Percentiles rank a stretch among this genome's conserved stretches.
Evolutionary conservation across 2,113 vertebrate species (phyloP).

Genomic region (Globicephala melas): DNA sequence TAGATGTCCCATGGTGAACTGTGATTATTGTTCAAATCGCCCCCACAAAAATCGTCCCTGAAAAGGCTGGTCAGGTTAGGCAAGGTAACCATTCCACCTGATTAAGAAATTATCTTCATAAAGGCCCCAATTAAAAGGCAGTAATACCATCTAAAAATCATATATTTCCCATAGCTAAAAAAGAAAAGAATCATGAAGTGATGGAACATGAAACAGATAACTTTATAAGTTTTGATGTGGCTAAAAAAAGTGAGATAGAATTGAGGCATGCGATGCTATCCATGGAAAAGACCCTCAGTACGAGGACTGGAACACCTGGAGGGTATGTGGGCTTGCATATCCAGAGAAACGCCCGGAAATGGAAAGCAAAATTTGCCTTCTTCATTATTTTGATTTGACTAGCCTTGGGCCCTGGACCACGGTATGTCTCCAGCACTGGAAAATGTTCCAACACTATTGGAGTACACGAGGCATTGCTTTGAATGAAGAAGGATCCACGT

Average conservation of each 20-base stretch:
- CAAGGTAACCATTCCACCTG: neutral
- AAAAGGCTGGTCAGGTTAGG: neutral
- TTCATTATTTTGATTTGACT: neutral
- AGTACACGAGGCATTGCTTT: neutral
- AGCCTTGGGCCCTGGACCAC: neutral
- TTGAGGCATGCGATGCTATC: neutral
- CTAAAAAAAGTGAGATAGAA: neutral
- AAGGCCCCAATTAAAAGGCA: neutral
- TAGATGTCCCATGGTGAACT: neutral
- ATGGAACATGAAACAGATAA: neutral
- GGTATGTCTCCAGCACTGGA: neutral
- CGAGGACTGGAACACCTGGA: neutral
- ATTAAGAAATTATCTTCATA: slow-evolving; percentile 13
- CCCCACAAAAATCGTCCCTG: neutral
- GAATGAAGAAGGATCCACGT: neutral
- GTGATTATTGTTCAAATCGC: neutral
- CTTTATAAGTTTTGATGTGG: neutral
- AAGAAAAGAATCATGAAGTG: neutral
- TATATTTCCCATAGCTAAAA: neutral
- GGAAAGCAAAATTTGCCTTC: neutral
- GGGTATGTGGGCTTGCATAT: neutral
- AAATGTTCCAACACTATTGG: neutral
- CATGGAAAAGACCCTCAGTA: neutral
- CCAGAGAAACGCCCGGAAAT: neutral
- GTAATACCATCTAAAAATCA: neutral